A percentile compares a stretch with the other conserved stretches of the same genome.
These are phyloP conservation scores for Coregonus suidteri DNA, from an alignment of 2,797 vertebrate genomes.

Conservation along the genomic window DNA sequence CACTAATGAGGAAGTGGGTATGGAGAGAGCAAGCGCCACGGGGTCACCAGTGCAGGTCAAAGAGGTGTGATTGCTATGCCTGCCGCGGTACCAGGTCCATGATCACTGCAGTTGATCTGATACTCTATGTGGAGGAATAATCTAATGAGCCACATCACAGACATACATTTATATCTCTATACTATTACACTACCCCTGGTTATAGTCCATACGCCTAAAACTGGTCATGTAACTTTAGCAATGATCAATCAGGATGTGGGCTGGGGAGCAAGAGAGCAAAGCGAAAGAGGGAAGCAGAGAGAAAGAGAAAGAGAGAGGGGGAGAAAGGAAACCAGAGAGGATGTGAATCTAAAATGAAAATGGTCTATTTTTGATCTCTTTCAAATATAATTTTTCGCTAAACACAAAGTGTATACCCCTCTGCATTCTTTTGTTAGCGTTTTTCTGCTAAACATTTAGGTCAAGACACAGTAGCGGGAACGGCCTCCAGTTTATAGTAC, in stretches of 20 bases:
- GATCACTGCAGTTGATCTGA: slow-evolving; percentile 47
- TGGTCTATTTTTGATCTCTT: not conserved
- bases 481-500: not conserved
- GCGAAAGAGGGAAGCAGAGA: too few relatives aligned
- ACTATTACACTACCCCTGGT: not conserved
- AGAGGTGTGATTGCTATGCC: slow-evolving; percentile 67
- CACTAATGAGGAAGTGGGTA: not conserved
- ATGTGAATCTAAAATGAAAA: not conserved
- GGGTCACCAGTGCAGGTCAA: slow-evolving; percentile 58
- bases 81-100: slow-evolving; percentile 27
- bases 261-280: not conserved
- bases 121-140: slow-evolving; percentile 34
- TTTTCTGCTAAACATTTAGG: not conserved
- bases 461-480: not conserved
- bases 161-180: not conserved
- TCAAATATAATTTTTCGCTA: not conserved
- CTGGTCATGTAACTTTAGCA: not conserved
- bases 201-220: not conserved
- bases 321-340: not conserved
- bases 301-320: not conserved
- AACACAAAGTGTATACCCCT: not conserved
- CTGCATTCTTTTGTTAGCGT: not conserved
- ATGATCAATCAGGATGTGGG: not conserved
- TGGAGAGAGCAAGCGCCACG: not conserved
- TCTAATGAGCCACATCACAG: slow-evolving; percentile 54